Conservation (phyloP, 2,797 vertebrate species). For the Gadopsis marmoratus region DNA sequence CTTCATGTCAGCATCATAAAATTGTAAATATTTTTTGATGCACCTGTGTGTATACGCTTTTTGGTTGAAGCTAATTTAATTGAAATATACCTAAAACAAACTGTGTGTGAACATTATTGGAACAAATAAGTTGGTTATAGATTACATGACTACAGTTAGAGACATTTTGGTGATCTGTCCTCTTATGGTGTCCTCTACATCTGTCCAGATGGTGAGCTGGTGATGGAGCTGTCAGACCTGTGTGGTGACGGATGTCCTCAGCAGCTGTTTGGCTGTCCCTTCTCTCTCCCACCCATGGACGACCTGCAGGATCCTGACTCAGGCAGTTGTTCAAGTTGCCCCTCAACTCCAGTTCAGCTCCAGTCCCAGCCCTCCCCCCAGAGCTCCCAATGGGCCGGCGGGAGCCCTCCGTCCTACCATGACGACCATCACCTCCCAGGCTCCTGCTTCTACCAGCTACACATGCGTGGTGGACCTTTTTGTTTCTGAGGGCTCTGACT, state of each 20-base stretch:
- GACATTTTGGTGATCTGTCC: neutral
- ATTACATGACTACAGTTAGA: neutral
- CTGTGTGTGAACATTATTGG: neutral
- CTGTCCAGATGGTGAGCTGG: conserved; percentile 73
- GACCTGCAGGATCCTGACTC: conserved; percentile 60
- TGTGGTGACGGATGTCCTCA: conserved; percentile 64
- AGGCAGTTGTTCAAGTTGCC: conserved; percentile 30
- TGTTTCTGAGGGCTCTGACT: conserved; percentile 65
- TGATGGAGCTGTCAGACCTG: conserved; percentile 70
- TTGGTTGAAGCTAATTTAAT: neutral
- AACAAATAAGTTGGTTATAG: neutral
- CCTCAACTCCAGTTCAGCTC: conserved; percentile 51
- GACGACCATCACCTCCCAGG: conserved; percentile 57
- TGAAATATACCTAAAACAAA: neutral
- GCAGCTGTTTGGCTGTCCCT: conserved; percentile 70
- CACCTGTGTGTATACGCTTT: neutral
- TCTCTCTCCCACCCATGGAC: conserved; percentile 66
- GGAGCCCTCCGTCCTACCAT: conserved; percentile 58
- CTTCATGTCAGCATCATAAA: neutral
- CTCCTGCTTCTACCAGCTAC: conserved; percentile 80
- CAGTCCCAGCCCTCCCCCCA: conserved; percentile 62
- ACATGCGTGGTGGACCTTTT: conserved; percentile 73
- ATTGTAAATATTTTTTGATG: neutral
- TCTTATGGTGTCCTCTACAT: neutral
- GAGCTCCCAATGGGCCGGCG: conserved; percentile 48